phyloP scores from a whole-genome alignment of 2,113 vertebrate genomes.

The Tupaia tana region DNA sequence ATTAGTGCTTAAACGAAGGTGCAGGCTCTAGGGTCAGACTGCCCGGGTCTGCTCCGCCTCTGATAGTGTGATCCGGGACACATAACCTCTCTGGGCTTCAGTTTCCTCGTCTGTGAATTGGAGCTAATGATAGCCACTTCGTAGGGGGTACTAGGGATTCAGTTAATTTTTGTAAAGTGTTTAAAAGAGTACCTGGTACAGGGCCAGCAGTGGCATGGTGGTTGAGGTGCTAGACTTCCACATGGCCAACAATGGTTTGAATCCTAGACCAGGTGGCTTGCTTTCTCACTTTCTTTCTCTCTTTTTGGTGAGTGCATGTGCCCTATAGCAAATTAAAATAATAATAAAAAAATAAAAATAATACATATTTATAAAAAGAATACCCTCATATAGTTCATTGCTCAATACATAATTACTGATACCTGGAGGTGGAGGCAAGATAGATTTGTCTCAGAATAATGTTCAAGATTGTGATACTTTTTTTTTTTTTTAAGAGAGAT shows the following conservation, averaged over 20 bases:
- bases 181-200: neutral
- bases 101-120: neutral
- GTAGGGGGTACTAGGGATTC: neutral
- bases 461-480: neutral
- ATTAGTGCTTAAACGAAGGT: fast-evolving
- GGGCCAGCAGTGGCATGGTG: no score
- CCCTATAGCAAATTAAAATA: no score
- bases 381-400: no score
- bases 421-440: neutral
- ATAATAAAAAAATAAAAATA: no score
- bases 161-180: neutral
- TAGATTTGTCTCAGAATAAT: neutral
- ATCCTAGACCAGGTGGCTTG: no score
- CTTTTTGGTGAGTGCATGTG: no score
- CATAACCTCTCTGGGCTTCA: neutral
- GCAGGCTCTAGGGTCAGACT: neutral
- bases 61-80: neutral
- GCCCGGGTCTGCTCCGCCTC: neutral
- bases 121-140: no score
- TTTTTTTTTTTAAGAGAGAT: neutral
- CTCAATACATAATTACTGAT: fast-evolving
- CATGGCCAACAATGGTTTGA: no score
- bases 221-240: no score
- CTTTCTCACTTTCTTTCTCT: no score
- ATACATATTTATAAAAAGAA: no score